phyloP scores from a whole-genome alignment of 2,797 vertebrate genomes.

The Pyrocephalus nanus region DNA sequence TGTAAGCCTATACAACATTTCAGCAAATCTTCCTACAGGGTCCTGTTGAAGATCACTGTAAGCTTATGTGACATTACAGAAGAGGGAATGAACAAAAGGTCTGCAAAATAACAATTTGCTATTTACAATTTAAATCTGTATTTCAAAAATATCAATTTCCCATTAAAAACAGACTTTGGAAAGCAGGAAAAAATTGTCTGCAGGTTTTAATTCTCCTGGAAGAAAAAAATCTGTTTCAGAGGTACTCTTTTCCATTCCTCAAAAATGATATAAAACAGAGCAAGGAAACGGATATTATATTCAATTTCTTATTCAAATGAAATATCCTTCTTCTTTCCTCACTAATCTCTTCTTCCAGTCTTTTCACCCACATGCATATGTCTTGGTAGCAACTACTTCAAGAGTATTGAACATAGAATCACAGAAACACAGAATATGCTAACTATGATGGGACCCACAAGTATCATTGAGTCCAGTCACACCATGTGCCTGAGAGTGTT shows the following conservation, averaged over 20 bases:
- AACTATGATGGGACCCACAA: neutral
- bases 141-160: neutral
- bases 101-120: neutral
- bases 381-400: neutral
- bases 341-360: neutral
- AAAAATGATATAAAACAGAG: neutral
- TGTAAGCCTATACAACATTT: neutral
- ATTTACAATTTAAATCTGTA: neutral
- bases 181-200: neutral
- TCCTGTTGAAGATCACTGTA: neutral
- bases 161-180: neutral
- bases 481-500: neutral
- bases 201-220: neutral
- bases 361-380: neutral
- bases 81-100: rapidly evolving
- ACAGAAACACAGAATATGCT: neutral
- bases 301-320: neutral
- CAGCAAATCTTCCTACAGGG: neutral
- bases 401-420: neutral
- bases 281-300: neutral
- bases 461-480: neutral
- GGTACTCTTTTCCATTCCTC: neutral
- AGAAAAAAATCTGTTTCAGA: neutral
- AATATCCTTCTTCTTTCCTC: neutral
- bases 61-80: neutral